Evolutionary conservation across 2,113 vertebrate species (phyloP), one percentile per base, ranked within the genome.

Genomic region (Anthoscopus minutus): DNA sequence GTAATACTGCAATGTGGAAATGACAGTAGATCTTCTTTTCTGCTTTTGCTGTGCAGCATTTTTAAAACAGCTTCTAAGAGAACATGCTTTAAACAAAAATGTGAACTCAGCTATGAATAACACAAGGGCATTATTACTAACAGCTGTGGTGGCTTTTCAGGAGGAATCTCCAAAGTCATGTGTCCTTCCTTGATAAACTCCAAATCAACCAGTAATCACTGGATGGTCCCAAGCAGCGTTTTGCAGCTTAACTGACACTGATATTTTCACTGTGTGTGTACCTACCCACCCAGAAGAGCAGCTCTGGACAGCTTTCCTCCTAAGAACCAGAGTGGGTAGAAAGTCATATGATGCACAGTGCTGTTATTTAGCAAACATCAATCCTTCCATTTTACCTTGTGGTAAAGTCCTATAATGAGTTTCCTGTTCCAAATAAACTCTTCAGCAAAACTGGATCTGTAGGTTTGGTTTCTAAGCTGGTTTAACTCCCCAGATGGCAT

Each of bases 221-320:
- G 72, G 12, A 8, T 11, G 3, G 23, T 53, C 13, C 10, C 42
- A 56, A 33, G 21, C 14, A 56, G 53, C 0, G 0, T 60, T 91
- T 74, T n/a, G 4, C 18, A 33, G 54, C 57, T 40, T 22, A 62
- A 5, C 25, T 0, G 0, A 9, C 8, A 22, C 18, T 56, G 53
- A 11, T 0, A 2, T 80, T 88, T 74, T 22, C 35, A 30, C 17
- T 27, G 25, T 2, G 1, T 19, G 5, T 21, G 31, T 53, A 30
- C 24, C 9, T n/a, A 8, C 13, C 8, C 6, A 25, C 15, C 3
- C n/a, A 57, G 19, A 22, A 74, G 1, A 35, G 21, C 13, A 23
- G 40, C 22, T 44, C 21, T 42, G 70, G 40, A 74, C 44, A 72
- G 12, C 9, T 11, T 13, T 58, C 22, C 45, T 58, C 0, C 4